Percentiles rank a stretch among this genome's conserved stretches.
Evolutionary conservation across 1,140 invertebrate genomes (phyloP).

Genomic region (Pemphigus obesinymphae): DNA sequence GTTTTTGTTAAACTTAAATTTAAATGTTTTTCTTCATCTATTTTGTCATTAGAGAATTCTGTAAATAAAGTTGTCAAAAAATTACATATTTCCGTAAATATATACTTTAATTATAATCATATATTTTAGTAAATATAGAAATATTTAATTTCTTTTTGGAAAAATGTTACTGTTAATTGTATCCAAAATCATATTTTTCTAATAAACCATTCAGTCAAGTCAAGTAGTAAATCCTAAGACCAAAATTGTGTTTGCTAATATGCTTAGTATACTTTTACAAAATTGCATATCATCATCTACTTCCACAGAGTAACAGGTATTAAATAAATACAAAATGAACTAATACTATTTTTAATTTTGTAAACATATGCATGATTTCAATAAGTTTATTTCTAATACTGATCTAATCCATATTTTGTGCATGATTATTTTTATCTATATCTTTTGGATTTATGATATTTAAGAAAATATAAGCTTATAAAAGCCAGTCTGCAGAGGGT

Average conservation of each 20-base stretch:
- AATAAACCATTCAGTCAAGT: constrained; percentile 30
- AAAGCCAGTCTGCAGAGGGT: no score
- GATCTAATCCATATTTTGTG: not conserved
- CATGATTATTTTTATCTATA: constrained; percentile 7
- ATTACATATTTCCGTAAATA: no score
- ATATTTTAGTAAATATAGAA: no score
- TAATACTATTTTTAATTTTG: constrained; percentile 15
- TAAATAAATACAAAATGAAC: constrained; percentile 2
- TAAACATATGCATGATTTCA: not conserved
- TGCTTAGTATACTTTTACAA: constrained; percentile 83
- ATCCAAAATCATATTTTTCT: constrained; percentile 38
- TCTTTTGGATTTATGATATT: not conserved
- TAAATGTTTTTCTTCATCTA: no score
- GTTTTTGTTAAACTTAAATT: no score
- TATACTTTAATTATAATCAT: no score
- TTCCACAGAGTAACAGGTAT: constrained; percentile 23
- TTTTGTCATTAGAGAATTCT: no score
- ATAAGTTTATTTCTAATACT: not conserved
- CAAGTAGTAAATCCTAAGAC: constrained; percentile 79
- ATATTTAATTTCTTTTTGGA: not conserved
- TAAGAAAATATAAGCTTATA: no score
- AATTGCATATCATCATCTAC: constrained; percentile 51
- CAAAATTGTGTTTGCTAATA: constrained; percentile 90
- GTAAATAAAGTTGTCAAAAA: no score
- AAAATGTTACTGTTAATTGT: not conserved